phyloP scores from a whole-genome alignment of 37 sponge, comb jelly and placozoan species.

The Beroe ovata region DNA sequence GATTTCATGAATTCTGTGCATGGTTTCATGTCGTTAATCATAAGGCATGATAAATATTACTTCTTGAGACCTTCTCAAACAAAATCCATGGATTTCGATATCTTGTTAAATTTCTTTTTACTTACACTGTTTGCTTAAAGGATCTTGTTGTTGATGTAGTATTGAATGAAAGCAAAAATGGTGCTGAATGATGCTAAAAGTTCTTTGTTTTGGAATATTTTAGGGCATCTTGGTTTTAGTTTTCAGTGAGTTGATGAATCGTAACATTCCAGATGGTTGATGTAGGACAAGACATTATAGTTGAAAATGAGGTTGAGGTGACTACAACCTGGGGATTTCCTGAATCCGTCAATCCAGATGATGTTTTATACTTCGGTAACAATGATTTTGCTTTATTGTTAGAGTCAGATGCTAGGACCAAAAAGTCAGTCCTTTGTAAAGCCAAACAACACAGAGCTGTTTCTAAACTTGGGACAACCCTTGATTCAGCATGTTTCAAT shows the following conservation, averaged over 20 bases:
- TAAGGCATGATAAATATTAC: too few relatives aligned
- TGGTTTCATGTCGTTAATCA: too few relatives aligned
- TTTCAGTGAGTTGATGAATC: neutral
- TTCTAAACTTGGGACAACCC: neutral
- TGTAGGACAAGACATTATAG: neutral
- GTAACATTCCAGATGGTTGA: neutral
- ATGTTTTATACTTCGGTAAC: neutral
- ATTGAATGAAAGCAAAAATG: too few relatives aligned
- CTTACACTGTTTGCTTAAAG: too few relatives aligned
- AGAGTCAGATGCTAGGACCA: slow-evolving; percentile 38
- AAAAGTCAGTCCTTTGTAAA: slow-evolving; percentile 22
- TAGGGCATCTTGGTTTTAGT: neutral
- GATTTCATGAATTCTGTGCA: too few relatives aligned
- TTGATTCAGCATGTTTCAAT: neutral
- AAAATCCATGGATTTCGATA: too few relatives aligned
- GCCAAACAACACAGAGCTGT: neutral
- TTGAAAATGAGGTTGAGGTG: slow-evolving; percentile 23
- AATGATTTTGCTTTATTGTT: slow-evolving; percentile 24
- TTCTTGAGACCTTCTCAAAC: too few relatives aligned
- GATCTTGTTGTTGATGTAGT: too few relatives aligned
- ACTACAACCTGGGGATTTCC: slow-evolving; percentile 52
- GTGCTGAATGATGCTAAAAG: too few relatives aligned
- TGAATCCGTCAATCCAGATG: slow-evolving; percentile 5
- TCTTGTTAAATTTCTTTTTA: too few relatives aligned
- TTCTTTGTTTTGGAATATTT: too few relatives aligned